Base-by-base conservation (phyloP, 2,888 invertebrate genomes). In the Dione juno region DNA sequence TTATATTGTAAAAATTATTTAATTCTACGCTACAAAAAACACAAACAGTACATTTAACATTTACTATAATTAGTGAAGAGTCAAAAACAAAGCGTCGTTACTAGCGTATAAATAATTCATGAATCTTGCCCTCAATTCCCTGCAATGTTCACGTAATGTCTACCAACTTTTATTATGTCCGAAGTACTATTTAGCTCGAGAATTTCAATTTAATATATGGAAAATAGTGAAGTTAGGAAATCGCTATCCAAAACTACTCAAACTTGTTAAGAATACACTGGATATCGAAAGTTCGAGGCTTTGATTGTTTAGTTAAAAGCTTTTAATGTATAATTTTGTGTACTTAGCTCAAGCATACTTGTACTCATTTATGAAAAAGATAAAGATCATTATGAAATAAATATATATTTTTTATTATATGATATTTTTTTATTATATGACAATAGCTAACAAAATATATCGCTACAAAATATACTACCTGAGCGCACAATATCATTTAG, bases 401-500 rank as follows among this genome's bases (percentile, higher is more conserved):
- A n/a, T n/a, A n/a, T n/a, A n/a, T n/a, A n/a, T n/a, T n/a, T n/a
- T n/a, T n/a, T n/a, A n/a, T n/a, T n/a, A n/a, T n/a, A n/a, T n/a
- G n/a, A n/a, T n/a, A n/a, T n/a, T 1, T 2, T 40, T 14, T 16
- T 16, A 40, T 5, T 54, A 54, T 7, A n/a, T 45, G n/a, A 28
- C 28, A 28, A 2, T n/a, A n/a, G 14, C 6, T 13, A 13, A 11
- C 16, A 16, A 19, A 58, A 9, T 14, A 21, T 41, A 8, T 41
- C 8, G 8, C 1, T 43, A 9, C 21, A 14, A 59, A n/a, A n/a
- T n/a, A n/a, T 16, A 28, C 13, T 71, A 74, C 74, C 72, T 72
- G 66, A 1, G 41, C 37, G 45, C 43, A 84, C 77, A 53, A 85
- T 76, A 65, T 87, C 90, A 71, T 77, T 83, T 21, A 82, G 70